Base-by-base conservation (phyloP, 2,113 vertebrate species). In the Odontophorus gujanensis region DNA sequence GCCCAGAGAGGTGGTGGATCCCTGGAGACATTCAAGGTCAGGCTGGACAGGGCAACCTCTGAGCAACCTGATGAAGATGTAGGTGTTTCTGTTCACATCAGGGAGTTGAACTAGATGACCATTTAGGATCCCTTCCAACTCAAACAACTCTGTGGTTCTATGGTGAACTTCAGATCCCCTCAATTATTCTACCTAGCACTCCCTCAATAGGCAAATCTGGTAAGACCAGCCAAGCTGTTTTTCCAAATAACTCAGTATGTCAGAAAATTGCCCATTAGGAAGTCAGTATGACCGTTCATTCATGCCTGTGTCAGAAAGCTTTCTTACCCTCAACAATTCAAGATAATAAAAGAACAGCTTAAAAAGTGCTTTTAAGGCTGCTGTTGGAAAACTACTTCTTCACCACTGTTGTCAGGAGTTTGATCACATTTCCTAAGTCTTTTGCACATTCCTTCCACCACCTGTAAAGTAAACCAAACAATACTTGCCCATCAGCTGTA, bases 341-440 rank as follows among this genome's bases (percentile, higher is more conserved):
- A 50, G 68, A 82, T 47, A 36, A 26, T 30, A 7, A 6, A n/a
- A 65, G 13, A 36, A 30, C 11, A 86, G 57, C 38, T 89, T 89
- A 84, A 38, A 57, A n/a, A 61, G 6, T 42, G 26, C 53, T 82
- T 73, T 82, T 1, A 18, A 21, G 57, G 32, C 38, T 62, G 13
- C 16, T 67, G 6, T 34, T 71, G n/a, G 20, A 80, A 40, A 90
- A 36, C 1, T 80, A 13, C 26, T 38, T 36, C 28, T 10, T 5
- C 40, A 55, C 12, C 47, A 34, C 17, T 0, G 0, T 20, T 20
- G 13, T 4, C 38, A 4, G 0, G 0, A 83, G 14, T 24, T 76
- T 62, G 36, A 21, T 68, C 57, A 62, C 42, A 47, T 61, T 59
- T 89, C 48, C 40, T 62, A 77, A 32, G 22, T 7, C 28, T 79